phyloP scores from a whole-genome alignment of 1,140 invertebrate species.

The Achatina immaculata region DNA sequence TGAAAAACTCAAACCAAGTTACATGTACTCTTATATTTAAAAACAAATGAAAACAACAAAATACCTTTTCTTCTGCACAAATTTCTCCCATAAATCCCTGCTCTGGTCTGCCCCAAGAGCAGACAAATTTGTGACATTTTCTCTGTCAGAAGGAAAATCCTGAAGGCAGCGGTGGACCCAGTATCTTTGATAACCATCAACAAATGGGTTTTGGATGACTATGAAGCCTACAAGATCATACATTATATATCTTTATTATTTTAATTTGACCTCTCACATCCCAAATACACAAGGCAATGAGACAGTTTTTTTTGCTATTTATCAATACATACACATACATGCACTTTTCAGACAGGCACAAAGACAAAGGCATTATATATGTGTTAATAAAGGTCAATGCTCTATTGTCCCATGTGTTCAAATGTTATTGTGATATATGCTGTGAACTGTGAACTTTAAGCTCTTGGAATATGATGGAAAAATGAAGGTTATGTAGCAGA shows the following conservation, averaged over 20 bases:
- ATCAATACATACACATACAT: background rate
- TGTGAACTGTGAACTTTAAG: no score
- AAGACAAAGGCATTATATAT: background rate
- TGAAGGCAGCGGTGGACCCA: slow-evolving; percentile 85
- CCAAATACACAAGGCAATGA: background rate
- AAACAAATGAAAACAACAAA: background rate
- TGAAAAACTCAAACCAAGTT: no score
- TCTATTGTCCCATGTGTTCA: background rate
- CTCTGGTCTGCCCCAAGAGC: slow-evolving; percentile 66
- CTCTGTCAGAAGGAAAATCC: slow-evolving; percentile 79
- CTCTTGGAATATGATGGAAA: no score
- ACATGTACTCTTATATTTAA: background rate
- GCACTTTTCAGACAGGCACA: background rate
- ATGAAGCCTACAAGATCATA: slow-evolving; percentile 77
- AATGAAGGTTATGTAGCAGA: no score
- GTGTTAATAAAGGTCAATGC: background rate
- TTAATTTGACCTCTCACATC: background rate
- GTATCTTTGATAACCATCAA: slow-evolving; percentile 80
- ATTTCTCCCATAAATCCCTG: slow-evolving; percentile 50
- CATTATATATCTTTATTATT: background rate
- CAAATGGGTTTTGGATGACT: slow-evolving; percentile 88
- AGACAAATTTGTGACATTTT: slow-evolving; percentile 86
- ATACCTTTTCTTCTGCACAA: slow-evolving; percentile 29
- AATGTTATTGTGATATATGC: no score
- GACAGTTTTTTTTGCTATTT: background rate